These are phyloP conservation scores for Pandemis corylana DNA, from an alignment of 2,888 invertebrate genomes.

Conservation along the genomic window DNA sequence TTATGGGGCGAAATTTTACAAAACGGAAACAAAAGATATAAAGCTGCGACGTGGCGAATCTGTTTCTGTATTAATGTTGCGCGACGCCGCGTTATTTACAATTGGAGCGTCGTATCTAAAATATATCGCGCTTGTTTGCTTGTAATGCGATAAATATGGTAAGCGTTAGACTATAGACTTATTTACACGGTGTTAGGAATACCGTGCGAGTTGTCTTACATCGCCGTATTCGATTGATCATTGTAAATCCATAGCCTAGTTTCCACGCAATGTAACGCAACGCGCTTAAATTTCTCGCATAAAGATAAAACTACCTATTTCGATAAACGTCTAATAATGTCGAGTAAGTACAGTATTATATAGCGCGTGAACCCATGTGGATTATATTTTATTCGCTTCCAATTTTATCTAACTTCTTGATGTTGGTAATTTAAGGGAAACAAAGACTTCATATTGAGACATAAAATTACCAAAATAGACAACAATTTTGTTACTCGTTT, in stretches of 20 bases:
- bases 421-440: no score
- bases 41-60: constrained; percentile 70
- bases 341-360: neutral
- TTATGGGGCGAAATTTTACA: constrained; percentile 82
- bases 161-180: constrained; percentile 20
- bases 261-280: neutral
- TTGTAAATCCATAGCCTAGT: neutral
- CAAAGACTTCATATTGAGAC: no score
- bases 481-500: neutral
- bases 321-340: neutral
- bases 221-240: neutral
- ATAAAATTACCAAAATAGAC: no score
- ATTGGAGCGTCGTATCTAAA: constrained; percentile 54
- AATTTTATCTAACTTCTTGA: neutral
- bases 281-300: neutral
- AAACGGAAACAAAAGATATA: constrained; percentile 83
- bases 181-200: neutral
- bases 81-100: constrained; percentile 63
- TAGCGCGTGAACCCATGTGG: neutral
- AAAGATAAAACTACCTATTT: neutral
- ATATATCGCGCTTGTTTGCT: constrained; percentile 47
- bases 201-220: neutral
- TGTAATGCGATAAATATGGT: constrained; percentile 46
- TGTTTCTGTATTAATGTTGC: constrained; percentile 72
- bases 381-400: neutral